Percentiles rank a stretch among this genome's conserved stretches.
These are phyloP conservation scores for Hydropsyche betteni DNA, from an alignment of 2,888 invertebrate genomes.

Conservation along the genomic window DNA sequence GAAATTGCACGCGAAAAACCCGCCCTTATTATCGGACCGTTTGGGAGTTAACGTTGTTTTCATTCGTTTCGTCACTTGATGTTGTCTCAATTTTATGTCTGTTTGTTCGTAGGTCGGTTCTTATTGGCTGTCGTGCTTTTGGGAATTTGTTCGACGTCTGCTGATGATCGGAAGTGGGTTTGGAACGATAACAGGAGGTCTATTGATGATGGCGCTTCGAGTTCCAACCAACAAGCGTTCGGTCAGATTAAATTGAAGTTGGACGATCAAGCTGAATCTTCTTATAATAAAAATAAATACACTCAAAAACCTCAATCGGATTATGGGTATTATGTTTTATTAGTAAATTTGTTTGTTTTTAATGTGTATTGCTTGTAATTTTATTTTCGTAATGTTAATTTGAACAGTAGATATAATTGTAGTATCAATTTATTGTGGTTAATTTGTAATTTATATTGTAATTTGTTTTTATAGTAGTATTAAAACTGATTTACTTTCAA, in stretches of 20 bases:
- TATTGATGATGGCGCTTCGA: slow-evolving; percentile 37
- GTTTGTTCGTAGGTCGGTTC: background rate
- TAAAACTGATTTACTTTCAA: too few relatives aligned
- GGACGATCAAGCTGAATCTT: slow-evolving; percentile 43
- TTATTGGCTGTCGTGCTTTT: slow-evolving; percentile 46
- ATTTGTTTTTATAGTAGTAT: too few relatives aligned
- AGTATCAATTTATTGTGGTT: too few relatives aligned
- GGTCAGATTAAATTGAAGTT: slow-evolving; percentile 48
- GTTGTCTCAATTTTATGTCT: too few relatives aligned
- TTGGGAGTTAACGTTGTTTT: slow-evolving; percentile 9
- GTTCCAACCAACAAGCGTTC: slow-evolving; percentile 30
- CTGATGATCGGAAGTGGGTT: slow-evolving; percentile 60
- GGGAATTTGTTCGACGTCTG: slow-evolving; percentile 46
- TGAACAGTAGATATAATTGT: too few relatives aligned
- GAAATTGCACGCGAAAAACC: slow-evolving; percentile 13
- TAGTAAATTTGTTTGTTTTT: too few relatives aligned
- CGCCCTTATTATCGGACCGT: background rate
- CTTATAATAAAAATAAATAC: slow-evolving; percentile 41
- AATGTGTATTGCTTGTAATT: too few relatives aligned
- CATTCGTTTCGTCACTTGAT: too few relatives aligned
- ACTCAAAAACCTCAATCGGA: slow-evolving; percentile 38
- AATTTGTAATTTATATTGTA: too few relatives aligned
- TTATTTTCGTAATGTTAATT: too few relatives aligned
- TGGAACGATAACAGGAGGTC: slow-evolving; percentile 57
- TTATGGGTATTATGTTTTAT: background rate